These are phyloP conservation scores for Myrmecobius fasciatus DNA, from an alignment of 2,113 vertebrate species.

Conservation along the genomic window DNA sequence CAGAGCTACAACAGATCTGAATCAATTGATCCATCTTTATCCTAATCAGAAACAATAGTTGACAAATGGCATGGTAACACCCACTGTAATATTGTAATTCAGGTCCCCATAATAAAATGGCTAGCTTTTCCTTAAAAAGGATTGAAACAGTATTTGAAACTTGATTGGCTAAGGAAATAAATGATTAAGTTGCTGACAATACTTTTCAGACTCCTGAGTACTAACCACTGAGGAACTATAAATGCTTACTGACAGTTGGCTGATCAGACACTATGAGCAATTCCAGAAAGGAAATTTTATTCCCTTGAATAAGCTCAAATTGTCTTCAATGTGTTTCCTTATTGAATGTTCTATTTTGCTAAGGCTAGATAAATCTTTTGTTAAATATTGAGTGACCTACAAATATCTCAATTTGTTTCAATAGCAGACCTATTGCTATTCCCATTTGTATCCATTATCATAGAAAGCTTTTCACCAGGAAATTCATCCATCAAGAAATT, in stretches of 20 bases:
- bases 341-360: not conserved
- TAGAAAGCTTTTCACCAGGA: not conserved
- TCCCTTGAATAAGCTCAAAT: not conserved
- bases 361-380: not conserved
- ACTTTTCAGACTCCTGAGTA: not conserved
- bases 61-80: too few relatives aligned
- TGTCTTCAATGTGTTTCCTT: not conserved
- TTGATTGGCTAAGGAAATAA: not conserved
- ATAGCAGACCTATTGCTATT: not conserved
- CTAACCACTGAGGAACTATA: not conserved
- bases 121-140: not conserved
- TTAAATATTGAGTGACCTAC: not conserved
- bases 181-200: not conserved
- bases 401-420: not conserved
- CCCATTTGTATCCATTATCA: not conserved
- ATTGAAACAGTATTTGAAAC: not conserved
- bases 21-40: not conserved
- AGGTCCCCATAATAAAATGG: not conserved
- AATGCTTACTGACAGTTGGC: not conserved
- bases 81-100: not conserved
- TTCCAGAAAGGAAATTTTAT: not conserved
- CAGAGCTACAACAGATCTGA: not conserved
- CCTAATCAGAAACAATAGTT: too few relatives aligned
- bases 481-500: not conserved
- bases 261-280: not conserved